Conservation (phyloP, 2,113 vertebrate genomes). For the Epinephelus fuscoguttatus region DNA sequence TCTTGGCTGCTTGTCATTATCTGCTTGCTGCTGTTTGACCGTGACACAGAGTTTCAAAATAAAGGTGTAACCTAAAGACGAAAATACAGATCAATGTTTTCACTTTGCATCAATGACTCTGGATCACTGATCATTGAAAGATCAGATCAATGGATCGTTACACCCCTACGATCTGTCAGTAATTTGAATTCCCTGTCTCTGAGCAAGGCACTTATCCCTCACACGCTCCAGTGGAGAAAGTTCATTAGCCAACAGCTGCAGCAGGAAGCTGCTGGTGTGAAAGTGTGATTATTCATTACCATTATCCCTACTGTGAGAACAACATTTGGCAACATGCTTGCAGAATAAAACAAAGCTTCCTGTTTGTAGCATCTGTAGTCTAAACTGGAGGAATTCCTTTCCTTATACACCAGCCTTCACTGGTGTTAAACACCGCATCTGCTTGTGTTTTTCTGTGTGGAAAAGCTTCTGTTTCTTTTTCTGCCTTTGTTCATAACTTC, state of each 20-base stretch:
- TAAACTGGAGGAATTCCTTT: neutral
- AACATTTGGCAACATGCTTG: neutral
- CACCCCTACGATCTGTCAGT: neutral
- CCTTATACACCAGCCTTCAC: neutral
- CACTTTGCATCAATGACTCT: too few species aligned
- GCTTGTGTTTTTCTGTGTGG: neutral
- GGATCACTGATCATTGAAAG: too few species aligned
- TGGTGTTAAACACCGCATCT: neutral
- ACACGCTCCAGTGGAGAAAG: neutral
- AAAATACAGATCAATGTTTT: too few species aligned
- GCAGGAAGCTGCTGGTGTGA: neutral
- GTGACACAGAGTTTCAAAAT: too few species aligned
- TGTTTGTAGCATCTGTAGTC: neutral
- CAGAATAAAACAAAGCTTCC: neutral
- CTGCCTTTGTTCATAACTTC: neutral
- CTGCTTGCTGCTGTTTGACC: too few species aligned
- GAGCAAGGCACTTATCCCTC: neutral
- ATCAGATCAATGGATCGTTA: too few species aligned
- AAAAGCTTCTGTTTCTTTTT: neutral
- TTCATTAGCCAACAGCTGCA: constrained; percentile 7
- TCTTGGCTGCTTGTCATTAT: too few species aligned
- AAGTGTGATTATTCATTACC: neutral
- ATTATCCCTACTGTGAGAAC: neutral
- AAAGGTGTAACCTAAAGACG: too few species aligned
- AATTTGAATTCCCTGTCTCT: neutral